These are phyloP conservation scores for Sus scrofa DNA, from an alignment of 2,113 vertebrate species.

Conservation along the genomic window DNA sequence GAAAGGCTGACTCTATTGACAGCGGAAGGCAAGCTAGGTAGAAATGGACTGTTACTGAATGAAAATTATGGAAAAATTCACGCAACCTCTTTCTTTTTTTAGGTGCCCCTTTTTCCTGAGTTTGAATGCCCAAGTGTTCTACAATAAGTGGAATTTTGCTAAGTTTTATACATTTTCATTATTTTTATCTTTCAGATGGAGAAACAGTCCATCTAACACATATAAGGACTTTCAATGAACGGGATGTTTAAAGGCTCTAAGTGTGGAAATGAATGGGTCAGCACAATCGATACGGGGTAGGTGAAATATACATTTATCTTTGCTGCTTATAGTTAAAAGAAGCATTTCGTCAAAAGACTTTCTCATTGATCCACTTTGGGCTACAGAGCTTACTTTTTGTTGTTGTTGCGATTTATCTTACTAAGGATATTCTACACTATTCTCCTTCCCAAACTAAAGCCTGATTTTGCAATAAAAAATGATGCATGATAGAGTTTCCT, in stretches of 20 bases:
- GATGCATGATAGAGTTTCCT: not conserved
- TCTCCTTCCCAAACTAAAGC: slow-evolving; percentile 32
- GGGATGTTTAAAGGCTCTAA: not conserved
- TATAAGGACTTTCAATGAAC: slow-evolving; percentile 23
- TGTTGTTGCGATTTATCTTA: slow-evolving; percentile 26
- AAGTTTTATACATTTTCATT: slow-evolving; percentile 43
- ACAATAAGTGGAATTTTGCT: slow-evolving; percentile 39
- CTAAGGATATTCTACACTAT: not conserved
- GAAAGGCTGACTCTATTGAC: not conserved
- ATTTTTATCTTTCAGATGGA: not conserved
- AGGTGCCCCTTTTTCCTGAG: not conserved
- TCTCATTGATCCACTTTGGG: not conserved
- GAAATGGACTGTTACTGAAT: not conserved
- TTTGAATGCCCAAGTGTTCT: slow-evolving; percentile 15
- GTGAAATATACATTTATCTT: slow-evolving; percentile 30
- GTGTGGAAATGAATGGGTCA: not conserved
- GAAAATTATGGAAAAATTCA: not conserved
- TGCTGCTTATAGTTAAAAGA: not conserved
- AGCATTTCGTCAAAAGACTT: slow-evolving; percentile 46
- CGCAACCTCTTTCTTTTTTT: not conserved
- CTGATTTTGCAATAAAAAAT: slow-evolving; percentile 36
- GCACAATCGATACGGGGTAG: not conserved
- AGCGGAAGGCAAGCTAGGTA: not conserved
- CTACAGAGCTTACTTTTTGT: slow-evolving; percentile 39
- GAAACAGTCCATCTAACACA: not conserved